Base-by-base conservation (phyloP, 1,140 invertebrate species). In the Galleria mellonella region DNA sequence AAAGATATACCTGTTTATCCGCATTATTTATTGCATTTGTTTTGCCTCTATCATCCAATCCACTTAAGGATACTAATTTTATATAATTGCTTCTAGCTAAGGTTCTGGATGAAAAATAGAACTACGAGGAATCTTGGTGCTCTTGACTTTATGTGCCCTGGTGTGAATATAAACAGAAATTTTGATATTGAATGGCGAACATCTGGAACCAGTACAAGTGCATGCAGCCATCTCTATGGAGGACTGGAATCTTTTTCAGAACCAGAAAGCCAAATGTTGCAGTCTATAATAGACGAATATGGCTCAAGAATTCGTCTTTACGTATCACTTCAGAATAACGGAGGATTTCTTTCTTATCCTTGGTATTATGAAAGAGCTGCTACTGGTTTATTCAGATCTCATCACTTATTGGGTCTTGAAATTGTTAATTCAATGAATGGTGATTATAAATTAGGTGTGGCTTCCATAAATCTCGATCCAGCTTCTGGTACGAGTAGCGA, bases 291-390 rank as follows among this genome's bases (percentile, higher is more conserved):
- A 4, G 43, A 70, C 35, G 47, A 59, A 12, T 56, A 71, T 17
- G 53, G 48, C 0, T 45, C 45, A 0, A 61, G 56, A 46, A 54
- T 68, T 0, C 52, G 40, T 41, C 31, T 77, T 12, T 78, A 79
- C 11, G 30, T 82, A 0, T 82, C 77, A 0, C 32, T 82, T 10
- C 75, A 82, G 44, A 77, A 82, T 10, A 64, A 61, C 37, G 77
- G 68, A 40, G 63, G 67, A 0, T 72, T 65, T 35, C 43, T 83
- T 14, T 61, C 77, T 0, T 77, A 75, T 39, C 74, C 77, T 13
- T 82, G 77, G 77, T 60, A 67, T 36, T 82, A 65, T 41, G 74
- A 78, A 53, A 61, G 41, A 43, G 77, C 77, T 17, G 77, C 77
- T 0, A 77, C 63, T 53, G 77, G 72, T 3, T 70, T 77, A 62